Percentiles rank a stretch among this genome's conserved stretches.
These are phyloP conservation scores for Malacoraja senta DNA, from an alignment of 2,797 vertebrate genomes.

Conservation along the genomic window DNA sequence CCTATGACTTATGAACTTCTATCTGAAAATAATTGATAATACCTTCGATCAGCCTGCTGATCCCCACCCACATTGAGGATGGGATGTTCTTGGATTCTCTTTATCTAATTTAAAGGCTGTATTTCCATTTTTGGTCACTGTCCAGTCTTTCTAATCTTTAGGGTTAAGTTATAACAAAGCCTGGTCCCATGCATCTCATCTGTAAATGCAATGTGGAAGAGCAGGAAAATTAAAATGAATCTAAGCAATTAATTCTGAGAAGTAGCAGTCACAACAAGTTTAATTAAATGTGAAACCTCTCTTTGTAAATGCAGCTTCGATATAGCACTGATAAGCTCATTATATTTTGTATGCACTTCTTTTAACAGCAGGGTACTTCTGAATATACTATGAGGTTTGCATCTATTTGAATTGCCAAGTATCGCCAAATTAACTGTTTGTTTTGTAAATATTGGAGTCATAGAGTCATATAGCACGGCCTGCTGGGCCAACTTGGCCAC, in stretches of 20 bases:
- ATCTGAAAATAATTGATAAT: too few species aligned
- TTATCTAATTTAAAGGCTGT: background rate
- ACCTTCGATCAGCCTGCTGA: too few species aligned
- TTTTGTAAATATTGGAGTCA: too few species aligned
- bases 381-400: background rate
- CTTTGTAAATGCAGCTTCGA: background rate
- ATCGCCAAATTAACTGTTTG: background rate
- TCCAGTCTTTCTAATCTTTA: background rate
- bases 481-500: too few species aligned
- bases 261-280: background rate
- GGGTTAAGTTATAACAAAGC: background rate
- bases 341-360: background rate
- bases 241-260: background rate
- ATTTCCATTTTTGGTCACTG: background rate
- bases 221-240: background rate
- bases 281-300: conserved; percentile 5
- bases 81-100: too few species aligned
- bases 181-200: too few species aligned
- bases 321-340: background rate
- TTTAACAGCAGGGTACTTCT: background rate
- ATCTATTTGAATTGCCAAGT: background rate
- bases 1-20: too few species aligned
- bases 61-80: too few species aligned
- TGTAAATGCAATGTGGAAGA: background rate
- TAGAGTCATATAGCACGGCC: too few species aligned